Evolutionary conservation across 2,888 invertebrate species (phyloP).

Genomic region (Parasteatoda lunata): DNA sequence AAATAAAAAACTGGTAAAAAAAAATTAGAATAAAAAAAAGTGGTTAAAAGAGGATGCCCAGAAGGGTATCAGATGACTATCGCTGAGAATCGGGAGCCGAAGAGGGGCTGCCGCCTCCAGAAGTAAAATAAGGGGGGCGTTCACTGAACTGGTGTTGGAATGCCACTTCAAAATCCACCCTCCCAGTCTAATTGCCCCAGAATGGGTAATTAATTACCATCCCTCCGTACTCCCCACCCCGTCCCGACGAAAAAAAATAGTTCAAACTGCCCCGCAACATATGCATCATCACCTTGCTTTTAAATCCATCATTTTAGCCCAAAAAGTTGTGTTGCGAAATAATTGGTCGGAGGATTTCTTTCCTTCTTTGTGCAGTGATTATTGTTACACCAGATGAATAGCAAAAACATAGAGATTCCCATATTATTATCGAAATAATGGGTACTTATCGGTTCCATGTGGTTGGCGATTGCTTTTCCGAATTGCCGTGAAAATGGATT

Average conservation of each 20-base stretch:
- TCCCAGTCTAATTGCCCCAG: slow-evolving; percentile 65
- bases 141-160: slow-evolving; percentile 33
- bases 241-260: not conserved
- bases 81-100: slow-evolving; percentile 1
- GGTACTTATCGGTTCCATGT: no score
- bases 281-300: not conserved
- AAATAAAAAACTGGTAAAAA: not conserved
- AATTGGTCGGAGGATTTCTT: no score
- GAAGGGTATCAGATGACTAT: slow-evolving; percentile 49
- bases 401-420: no score
- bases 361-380: no score
- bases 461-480: no score
- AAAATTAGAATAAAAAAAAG: not conserved
- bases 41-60: slow-evolving; percentile 7
- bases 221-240: not conserved
- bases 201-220: slow-evolving; percentile 60
- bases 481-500: no score
- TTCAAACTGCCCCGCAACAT: not conserved
- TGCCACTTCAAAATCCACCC: slow-evolving; percentile 55
- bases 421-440: no score
- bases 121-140: slow-evolving; percentile 40
- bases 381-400: no score
- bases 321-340: not conserved
- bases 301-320: not conserved
- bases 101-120: slow-evolving; percentile 7